Conservation (phyloP, 2,113 vertebrate species). For the Trochalopteron elliotii region DNA sequence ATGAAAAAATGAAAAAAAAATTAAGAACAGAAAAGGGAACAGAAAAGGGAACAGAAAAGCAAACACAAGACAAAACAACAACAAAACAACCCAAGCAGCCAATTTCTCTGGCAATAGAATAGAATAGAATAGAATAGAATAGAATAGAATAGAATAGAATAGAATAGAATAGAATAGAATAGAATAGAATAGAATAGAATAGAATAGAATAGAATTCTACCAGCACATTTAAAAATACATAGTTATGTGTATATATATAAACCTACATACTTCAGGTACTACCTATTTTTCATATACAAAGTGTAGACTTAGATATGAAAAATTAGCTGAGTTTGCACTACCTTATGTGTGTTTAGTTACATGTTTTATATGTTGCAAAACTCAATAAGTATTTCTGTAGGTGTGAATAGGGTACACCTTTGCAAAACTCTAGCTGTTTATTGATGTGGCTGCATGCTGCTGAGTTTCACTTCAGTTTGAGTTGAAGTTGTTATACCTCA, state of each 20-base stretch:
- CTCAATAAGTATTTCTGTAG: neutral
- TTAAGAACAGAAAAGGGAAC: too few species aligned
- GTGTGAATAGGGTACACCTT: neutral
- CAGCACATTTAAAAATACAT: neutral
- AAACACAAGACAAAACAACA: neutral
- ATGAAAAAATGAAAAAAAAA: neutral
- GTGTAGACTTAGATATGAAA: neutral
- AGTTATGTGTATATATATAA: fast-evolving
- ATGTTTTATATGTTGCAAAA: neutral
- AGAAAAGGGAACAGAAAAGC: too few species aligned
- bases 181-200: too few species aligned
- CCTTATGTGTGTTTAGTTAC: neutral
- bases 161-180: neutral
- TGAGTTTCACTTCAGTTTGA: neutral
- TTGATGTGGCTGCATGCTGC: neutral
- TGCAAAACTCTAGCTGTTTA: neutral
- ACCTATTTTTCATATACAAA: neutral
- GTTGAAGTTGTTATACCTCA: neutral
- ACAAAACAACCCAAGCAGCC: neutral
- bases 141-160: too few species aligned
- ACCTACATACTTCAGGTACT: neutral
- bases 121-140: too few species aligned
- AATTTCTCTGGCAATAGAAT: neutral
- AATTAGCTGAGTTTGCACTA: neutral
- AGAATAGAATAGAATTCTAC: neutral